Percentiles rank a stretch among this genome's conserved stretches.
Evolutionary conservation across 2,888 invertebrate genomes (phyloP).

Genomic region (Drosophila cracens): DNA sequence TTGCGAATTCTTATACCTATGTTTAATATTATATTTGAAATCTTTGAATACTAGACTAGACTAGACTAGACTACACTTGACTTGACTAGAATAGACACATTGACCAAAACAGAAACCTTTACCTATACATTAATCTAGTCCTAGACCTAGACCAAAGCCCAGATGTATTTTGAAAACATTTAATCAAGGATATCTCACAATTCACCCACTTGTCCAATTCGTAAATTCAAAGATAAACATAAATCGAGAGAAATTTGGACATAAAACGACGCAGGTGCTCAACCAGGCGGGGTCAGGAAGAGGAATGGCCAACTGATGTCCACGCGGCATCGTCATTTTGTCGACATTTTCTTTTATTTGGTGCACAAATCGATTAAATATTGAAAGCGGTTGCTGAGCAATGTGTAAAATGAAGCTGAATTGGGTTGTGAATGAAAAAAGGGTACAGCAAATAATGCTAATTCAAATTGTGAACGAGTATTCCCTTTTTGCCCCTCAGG

Average conservation of each 20-base stretch:
- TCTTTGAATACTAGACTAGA: too few relatives aligned
- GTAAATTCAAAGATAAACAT: slow-evolving; percentile 77
- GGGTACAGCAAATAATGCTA: slow-evolving; percentile 13
- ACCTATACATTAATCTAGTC: too few relatives aligned
- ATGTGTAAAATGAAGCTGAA: slow-evolving; percentile 11
- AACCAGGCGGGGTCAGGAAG: slow-evolving; percentile 3
- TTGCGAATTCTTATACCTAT: slow-evolving; percentile 10
- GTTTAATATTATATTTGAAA: too few relatives aligned
- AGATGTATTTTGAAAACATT: neutral
- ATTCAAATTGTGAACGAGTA: slow-evolving; percentile 21
- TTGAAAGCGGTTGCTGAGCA: slow-evolving; percentile 48
- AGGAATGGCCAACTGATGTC: slow-evolving; percentile 42
- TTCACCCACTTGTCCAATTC: slow-evolving; percentile 2
- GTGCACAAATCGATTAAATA: slow-evolving; percentile 70
- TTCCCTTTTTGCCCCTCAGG: slow-evolving; percentile 11
- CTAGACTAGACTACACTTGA: neutral
- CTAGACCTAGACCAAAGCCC: neutral
- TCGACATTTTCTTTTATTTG: slow-evolving; percentile 35
- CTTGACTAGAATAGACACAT: neutral
- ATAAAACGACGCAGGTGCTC: slow-evolving; percentile 63
- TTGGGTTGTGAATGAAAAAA: neutral
- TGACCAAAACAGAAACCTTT: too few relatives aligned
- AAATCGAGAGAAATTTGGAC: slow-evolving; percentile 73
- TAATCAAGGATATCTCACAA: neutral
- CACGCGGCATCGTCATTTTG: slow-evolving; percentile 21